A percentile compares a stretch with the other conserved stretches of the same genome.
Evolutionary conservation across 2,888 invertebrate genomes (phyloP).

Genomic region (Pseudolycoriella hygida): DNA sequence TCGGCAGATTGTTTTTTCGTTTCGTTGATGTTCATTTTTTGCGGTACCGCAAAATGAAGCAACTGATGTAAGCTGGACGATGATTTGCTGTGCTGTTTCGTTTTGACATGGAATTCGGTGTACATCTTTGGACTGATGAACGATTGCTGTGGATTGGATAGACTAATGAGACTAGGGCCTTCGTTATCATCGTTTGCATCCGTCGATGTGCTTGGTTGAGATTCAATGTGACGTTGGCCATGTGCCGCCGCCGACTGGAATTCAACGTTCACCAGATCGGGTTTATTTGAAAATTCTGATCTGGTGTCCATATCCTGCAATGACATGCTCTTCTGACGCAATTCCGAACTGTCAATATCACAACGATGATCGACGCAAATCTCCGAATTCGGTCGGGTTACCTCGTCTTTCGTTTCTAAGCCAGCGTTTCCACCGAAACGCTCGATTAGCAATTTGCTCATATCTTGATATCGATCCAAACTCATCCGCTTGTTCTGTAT

Average conservation of each 20-base stretch:
- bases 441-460: slow-evolving; percentile 51
- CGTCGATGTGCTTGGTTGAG: neutral
- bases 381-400: slow-evolving; percentile 10
- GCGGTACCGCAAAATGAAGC: slow-evolving; percentile 25
- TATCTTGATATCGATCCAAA: slow-evolving; percentile 52
- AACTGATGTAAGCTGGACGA: slow-evolving; percentile 37
- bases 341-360: neutral
- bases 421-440: slow-evolving; percentile 33
- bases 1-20: slow-evolving; percentile 21
- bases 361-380: slow-evolving; percentile 10
- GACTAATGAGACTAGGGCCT: neutral
- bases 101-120: slow-evolving; percentile 53
- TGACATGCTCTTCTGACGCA: slow-evolving; percentile 7
- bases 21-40: slow-evolving; percentile 37
- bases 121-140: slow-evolving; percentile 51
- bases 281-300: neutral
- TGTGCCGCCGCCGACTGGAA: neutral
- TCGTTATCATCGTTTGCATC: neutral
- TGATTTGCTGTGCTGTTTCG: slow-evolving; percentile 44
- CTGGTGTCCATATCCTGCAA: slow-evolving; percentile 5
- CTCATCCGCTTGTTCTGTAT: slow-evolving; percentile 46
- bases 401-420: neutral
- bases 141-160: slow-evolving; percentile 33
- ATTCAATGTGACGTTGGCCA: neutral
- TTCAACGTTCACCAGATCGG: slow-evolving; percentile 5